phyloP scores from a whole-genome alignment of 2,113 vertebrate genomes.

The Lepisosteus osseus region DNA sequence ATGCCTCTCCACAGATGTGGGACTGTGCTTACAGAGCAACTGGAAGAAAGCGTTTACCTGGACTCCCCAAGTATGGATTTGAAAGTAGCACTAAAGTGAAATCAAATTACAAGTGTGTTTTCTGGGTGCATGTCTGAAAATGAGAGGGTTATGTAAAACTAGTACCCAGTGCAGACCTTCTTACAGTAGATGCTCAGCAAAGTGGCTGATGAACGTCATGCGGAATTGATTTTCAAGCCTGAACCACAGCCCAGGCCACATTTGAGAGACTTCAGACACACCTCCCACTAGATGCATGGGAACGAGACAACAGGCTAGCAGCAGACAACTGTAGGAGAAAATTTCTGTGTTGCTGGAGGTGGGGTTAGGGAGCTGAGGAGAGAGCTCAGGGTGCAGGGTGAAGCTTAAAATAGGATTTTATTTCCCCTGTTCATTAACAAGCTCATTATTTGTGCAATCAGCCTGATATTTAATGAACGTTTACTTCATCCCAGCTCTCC shows the following conservation, averaged over 20 bases:
- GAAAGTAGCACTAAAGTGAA: too few relatives aligned
- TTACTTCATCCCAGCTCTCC: neutral
- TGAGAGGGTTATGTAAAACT: too few relatives aligned
- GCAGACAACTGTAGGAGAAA: slow-evolving; percentile 27
- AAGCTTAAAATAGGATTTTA: slow-evolving; percentile 21
- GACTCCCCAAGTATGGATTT: too few relatives aligned
- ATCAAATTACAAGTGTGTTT: too few relatives aligned
- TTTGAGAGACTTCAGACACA: slow-evolving; percentile 32
- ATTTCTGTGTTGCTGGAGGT: slow-evolving; percentile 25
- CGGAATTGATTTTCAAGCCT: slow-evolving; percentile 35
- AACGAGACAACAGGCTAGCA: slow-evolving; percentile 9
- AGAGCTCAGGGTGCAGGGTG: neutral
- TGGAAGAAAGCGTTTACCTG: too few relatives aligned
- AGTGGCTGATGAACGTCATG: slow-evolving; percentile 35
- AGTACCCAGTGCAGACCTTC: too few relatives aligned
- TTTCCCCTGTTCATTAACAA: slow-evolving; percentile 20
- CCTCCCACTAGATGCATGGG: slow-evolving; percentile 4
- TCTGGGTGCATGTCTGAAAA: too few relatives aligned
- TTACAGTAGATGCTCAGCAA: slow-evolving; percentile 6
- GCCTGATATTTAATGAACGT: slow-evolving; percentile 26
- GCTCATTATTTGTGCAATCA: slow-evolving; percentile 25
- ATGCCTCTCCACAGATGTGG: too few relatives aligned
- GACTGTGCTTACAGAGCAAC: too few relatives aligned
- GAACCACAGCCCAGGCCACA: slow-evolving; percentile 22
- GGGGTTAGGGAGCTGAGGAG: neutral